These are phyloP conservation scores for Nemopilema nomurai DNA, from an alignment of 30 jellyfish, hydroid and myxozoan species.

Conservation along the genomic window DNA sequence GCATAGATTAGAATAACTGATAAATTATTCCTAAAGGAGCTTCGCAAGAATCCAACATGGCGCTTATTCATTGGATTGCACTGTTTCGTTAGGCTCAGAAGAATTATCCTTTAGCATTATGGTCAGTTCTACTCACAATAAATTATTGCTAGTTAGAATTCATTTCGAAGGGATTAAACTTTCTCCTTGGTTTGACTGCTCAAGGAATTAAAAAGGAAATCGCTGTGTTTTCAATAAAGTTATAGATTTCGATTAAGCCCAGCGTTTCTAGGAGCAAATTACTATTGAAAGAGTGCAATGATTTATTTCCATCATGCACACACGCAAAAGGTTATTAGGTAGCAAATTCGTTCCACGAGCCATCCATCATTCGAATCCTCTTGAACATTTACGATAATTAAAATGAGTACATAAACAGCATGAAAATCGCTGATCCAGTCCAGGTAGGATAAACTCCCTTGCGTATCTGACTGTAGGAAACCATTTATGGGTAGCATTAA, in stretches of 20 bases:
- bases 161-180: neutral
- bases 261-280: neutral
- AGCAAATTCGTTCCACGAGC: neutral
- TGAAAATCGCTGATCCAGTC: no score
- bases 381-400: neutral
- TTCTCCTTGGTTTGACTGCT: neutral
- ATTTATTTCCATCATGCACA: neutral
- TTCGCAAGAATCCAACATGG: conserved; percentile 17
- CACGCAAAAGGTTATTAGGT: neutral
- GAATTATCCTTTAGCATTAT: neutral
- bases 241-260: neutral
- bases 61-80: conserved; percentile 1
- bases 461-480: no score
- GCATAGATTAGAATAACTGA: conserved; percentile 13
- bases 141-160: neutral
- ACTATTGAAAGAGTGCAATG: neutral
- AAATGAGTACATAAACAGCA: neutral
- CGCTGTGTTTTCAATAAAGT: neutral
- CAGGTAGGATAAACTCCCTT: no score
- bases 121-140: conserved; percentile 8
- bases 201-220: neutral
- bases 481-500: no score
- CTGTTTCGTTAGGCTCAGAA: conserved; percentile 9
- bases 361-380: neutral
- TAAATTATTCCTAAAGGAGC: conserved; percentile 25